Evolutionary conservation across 2,113 vertebrate species (phyloP).

Genomic region (Microtus richardsoni): DNA sequence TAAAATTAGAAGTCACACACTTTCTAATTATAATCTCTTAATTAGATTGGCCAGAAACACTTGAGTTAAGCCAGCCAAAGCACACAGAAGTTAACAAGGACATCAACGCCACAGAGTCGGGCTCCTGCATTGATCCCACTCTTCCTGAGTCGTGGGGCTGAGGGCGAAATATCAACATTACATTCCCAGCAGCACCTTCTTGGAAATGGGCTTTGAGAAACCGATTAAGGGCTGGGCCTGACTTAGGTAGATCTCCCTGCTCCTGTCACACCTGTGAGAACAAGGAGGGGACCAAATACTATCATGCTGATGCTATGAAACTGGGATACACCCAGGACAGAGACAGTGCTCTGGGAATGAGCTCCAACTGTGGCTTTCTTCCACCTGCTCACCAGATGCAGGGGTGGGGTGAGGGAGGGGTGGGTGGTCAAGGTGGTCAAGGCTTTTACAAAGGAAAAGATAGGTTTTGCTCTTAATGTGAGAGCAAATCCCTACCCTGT

Average conservation of each 20-base stretch:
- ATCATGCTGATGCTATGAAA: background rate
- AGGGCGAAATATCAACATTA: background rate
- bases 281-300: background rate
- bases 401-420: too few species aligned
- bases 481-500: background rate
- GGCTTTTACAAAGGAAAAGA: background rate
- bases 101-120: background rate
- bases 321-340: too few species aligned
- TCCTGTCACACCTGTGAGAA: background rate
- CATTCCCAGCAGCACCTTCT: background rate
- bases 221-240: background rate
- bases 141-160: background rate
- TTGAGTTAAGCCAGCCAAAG: background rate
- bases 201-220: background rate
- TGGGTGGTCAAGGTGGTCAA: background rate
- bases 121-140: too few species aligned
- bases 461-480: background rate
- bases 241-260: too few species aligned
- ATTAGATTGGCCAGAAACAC: background rate
- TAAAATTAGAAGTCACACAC: background rate
- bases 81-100: background rate
- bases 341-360: background rate
- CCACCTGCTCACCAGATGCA: background rate
- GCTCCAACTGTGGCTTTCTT: background rate
- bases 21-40: background rate